phyloP scores from a whole-genome alignment of 2,888 invertebrate species.

The Seladonia tumulorum region DNA sequence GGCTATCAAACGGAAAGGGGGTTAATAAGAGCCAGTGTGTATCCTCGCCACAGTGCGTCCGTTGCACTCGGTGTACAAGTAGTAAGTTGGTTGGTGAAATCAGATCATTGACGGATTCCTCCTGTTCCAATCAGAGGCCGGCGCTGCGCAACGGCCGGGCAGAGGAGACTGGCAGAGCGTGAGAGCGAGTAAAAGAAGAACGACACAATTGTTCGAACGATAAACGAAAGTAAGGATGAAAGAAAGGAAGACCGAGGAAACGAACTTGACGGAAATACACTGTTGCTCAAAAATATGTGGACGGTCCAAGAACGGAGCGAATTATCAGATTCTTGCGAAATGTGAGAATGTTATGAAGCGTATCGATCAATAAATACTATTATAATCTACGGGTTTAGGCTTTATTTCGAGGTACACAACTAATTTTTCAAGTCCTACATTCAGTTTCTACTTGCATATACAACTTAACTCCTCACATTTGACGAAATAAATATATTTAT shows the following conservation, averaged over 20 bases:
- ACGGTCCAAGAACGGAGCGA: too few relatives aligned
- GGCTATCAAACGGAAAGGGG: conserved; percentile 5
- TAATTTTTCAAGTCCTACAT: too few relatives aligned
- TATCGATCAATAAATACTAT: too few relatives aligned
- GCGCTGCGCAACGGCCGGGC: neutral
- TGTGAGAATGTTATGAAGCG: too few relatives aligned
- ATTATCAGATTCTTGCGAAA: too few relatives aligned
- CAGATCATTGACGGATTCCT: neutral
- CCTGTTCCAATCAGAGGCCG: neutral
- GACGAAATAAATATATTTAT: too few relatives aligned
- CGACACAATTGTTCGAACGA: neutral
- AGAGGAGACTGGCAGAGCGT: neutral
- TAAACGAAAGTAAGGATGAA: conserved; percentile 4
- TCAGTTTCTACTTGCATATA: too few relatives aligned
- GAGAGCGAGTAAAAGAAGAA: neutral
- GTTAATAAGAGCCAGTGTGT: neutral
- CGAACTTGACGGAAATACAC: neutral
- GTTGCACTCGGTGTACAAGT: neutral
- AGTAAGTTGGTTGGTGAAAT: neutral
- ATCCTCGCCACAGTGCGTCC: neutral
- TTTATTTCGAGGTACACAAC: too few relatives aligned
- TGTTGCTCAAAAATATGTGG: neutral
- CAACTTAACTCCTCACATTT: too few relatives aligned
- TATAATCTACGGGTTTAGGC: too few relatives aligned
- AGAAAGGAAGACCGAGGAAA: neutral